phyloP scores from a whole-genome alignment of 2,888 invertebrate species.

The Epistrophe eligans region DNA sequence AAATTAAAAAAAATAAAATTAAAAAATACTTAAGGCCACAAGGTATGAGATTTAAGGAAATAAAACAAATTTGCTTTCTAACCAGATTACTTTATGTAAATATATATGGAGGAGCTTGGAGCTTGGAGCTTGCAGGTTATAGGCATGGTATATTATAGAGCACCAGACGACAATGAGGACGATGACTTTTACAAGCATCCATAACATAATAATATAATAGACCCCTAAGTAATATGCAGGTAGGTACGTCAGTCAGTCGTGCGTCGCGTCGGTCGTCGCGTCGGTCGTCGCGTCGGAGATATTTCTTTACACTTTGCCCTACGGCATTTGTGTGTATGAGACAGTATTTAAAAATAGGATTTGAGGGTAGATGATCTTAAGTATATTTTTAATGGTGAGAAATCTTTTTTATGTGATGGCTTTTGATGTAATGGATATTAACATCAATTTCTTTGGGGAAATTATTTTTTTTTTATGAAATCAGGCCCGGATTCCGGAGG shows the following conservation, averaged over 20 bases:
- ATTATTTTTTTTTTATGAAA: background rate
- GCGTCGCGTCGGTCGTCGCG: too few species aligned
- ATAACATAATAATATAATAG: constrained; percentile 58
- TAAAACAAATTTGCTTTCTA: constrained; percentile 71
- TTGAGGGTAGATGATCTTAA: constrained; percentile 36
- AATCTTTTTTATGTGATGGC: background rate
- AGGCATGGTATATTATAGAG: constrained; percentile 16
- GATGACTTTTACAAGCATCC: constrained; percentile 37
- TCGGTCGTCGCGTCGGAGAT: too few species aligned
- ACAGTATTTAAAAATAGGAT: constrained; percentile 21
- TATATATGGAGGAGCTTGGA: too few species aligned
- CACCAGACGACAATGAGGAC: constrained; percentile 28
- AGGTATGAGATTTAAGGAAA: constrained; percentile 63
- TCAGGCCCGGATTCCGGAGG: too few species aligned
- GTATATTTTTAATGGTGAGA: constrained; percentile 11
- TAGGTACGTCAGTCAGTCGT: background rate
- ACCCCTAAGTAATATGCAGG: constrained; percentile 40
- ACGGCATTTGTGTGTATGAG: background rate
- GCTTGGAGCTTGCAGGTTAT: constrained; percentile 2
- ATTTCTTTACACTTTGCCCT: too few species aligned
- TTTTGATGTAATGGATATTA: constrained; percentile 16
- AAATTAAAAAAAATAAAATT: background rate
- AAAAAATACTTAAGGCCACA: constrained; percentile 32
- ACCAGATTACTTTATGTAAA: constrained; percentile 39
- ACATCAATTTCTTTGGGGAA: background rate